Conservation (phyloP, 2,888 invertebrate genomes). For the Seladonia tumulorum region DNA sequence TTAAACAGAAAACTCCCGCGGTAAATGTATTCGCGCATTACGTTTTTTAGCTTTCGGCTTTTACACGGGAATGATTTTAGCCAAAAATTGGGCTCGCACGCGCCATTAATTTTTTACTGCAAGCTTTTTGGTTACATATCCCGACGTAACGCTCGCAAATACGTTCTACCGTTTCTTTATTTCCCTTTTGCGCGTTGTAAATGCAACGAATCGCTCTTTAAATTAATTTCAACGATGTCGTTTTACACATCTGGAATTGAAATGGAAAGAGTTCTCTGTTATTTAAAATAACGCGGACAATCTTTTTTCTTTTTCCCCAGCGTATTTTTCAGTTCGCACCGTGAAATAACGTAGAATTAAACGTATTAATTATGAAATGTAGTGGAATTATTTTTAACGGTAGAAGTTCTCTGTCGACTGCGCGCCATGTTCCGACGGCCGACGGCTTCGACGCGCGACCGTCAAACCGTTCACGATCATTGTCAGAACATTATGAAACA, state of each 20-base stretch:
- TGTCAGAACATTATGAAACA: background rate
- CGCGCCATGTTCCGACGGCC: conserved; percentile 80
- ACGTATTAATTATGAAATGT: background rate
- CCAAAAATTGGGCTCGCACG: conserved; percentile 21
- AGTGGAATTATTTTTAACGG: background rate
- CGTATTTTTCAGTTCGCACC: background rate
- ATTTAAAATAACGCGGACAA: background rate
- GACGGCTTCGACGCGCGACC: conserved; percentile 66
- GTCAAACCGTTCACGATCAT: background rate
- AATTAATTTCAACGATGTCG: background rate
- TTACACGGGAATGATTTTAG: conserved; percentile 39
- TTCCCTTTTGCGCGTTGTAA: background rate
- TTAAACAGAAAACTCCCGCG: conserved; percentile 28
- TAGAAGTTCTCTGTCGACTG: background rate
- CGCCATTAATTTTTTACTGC: conserved; percentile 16
- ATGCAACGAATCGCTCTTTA: background rate
- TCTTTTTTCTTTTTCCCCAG: background rate
- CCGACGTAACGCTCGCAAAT: background rate
- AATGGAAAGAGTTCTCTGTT: background rate
- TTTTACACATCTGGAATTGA: background rate
- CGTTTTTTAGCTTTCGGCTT: conserved; percentile 14
- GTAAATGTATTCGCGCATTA: conserved; percentile 46
- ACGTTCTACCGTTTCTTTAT: conserved; percentile 2
- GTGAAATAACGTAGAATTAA: background rate
- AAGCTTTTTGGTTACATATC: conserved; percentile 14